phyloP scores from a whole-genome alignment of 1,140 invertebrate species.

The Ceratina japonica region DNA sequence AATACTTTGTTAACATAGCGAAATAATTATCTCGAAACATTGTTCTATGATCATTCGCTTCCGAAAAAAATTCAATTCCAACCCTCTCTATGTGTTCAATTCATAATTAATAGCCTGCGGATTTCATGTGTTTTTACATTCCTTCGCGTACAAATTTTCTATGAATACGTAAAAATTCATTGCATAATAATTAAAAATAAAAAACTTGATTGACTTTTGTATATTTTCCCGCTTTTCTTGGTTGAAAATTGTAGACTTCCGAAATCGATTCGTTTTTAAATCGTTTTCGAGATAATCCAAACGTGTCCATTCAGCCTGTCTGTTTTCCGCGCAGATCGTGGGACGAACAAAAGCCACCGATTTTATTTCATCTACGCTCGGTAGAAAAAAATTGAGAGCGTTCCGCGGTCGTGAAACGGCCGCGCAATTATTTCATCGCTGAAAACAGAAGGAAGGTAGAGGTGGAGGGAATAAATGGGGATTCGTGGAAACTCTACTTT shows the following conservation, averaged over 20 bases:
- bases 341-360: neutral
- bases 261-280: neutral
- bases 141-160: too few relatives aligned
- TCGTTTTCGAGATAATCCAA: neutral
- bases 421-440: conserved; percentile 12
- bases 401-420: neutral
- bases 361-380: neutral
- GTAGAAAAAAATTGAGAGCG: neutral
- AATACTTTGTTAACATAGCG: neutral
- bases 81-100: too few relatives aligned
- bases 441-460: neutral
- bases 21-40: neutral
- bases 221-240: neutral
- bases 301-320: neutral
- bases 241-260: neutral
- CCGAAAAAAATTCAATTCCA: neutral
- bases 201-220: neutral
- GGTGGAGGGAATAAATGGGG: neutral
- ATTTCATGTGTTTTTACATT: too few relatives aligned
- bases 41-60: neutral
- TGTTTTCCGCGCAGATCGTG: neutral
- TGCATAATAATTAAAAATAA: too few relatives aligned
- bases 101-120: too few relatives aligned
- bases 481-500: conserved; percentile 2
- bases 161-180: too few relatives aligned